A percentile compares a stretch with the other conserved stretches of the same genome.
Evolutionary conservation across 2,888 invertebrate species (phyloP).

Genomic region (Strigamia crassipes): DNA sequence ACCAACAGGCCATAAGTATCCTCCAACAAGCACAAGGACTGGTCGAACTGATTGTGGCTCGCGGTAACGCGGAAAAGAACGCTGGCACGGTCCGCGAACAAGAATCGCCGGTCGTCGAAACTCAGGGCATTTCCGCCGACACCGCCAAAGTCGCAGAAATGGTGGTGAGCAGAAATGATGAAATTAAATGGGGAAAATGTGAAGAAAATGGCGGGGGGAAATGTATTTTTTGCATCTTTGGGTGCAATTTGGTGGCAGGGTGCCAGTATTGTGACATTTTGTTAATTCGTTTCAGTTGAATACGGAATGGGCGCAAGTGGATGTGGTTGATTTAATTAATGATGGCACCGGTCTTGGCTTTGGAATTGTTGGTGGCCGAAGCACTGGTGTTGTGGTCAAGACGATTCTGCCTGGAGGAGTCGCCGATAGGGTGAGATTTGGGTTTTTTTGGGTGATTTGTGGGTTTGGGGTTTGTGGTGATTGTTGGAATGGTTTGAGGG

Average conservation of each 20-base stretch:
- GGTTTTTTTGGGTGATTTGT: no score
- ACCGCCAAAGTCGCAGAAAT: slow-evolving; percentile 72
- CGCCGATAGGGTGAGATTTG: slow-evolving; percentile 80
- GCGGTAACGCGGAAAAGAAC: slow-evolving; percentile 53
- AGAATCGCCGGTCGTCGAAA: slow-evolving; percentile 56
- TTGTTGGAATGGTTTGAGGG: no score
- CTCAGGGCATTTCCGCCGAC: slow-evolving; percentile 63
- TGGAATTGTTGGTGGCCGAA: slow-evolving; percentile 93
- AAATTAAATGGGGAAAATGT: no score
- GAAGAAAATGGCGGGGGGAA: no score
- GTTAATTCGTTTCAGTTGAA: slow-evolving; percentile 72
- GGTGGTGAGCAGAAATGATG: slow-evolving; percentile 64
- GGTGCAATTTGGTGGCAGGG: not conserved
- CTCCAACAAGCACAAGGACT: slow-evolving; percentile 72
- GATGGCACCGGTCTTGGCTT: slow-evolving; percentile 98
- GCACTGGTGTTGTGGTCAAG: slow-evolving; percentile 99
- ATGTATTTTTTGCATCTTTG: no score
- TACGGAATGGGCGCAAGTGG: slow-evolving; percentile 99
- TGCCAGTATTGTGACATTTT: not conserved
- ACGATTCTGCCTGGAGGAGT: slow-evolving; percentile 97
- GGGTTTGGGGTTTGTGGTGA: no score
- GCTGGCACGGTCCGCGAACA: not conserved
- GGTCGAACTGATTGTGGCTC: slow-evolving; percentile 60
- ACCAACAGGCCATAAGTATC: slow-evolving; percentile 78
- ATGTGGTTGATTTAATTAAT: slow-evolving; percentile 95